Evolutionary conservation across 1,140 invertebrate species (phyloP), one percentile per base, ranked within the genome.

Genomic region (Diuraphis noxia): DNA sequence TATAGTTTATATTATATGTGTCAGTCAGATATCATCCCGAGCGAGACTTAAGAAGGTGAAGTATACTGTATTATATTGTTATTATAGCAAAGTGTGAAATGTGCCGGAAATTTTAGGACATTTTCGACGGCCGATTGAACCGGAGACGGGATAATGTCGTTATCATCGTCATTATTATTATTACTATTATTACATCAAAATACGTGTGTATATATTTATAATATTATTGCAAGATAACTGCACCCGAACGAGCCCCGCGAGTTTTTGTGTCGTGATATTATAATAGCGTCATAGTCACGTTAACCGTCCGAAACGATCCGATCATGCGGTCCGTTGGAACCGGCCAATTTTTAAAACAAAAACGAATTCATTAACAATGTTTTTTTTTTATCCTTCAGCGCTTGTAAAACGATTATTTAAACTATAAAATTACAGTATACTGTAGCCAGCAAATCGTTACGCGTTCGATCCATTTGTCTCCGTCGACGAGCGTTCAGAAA

Each of bases 61-160:
- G 9, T 63, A n/a, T 13, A n/a, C 56, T 30, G 56, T 17, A n/a
- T 72, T 6, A 3, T 72, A 72, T 49, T 56, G n/a, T n/a, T 63
- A n/a, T 21, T 63, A 63, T 13, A n/a, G 21, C 43, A n/a, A n/a
- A n/a, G n/a, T n/a, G 41, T 46, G n/a, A 43, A 85, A 85, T 85
- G 84, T 85, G 30, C 40, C 43, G 43, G 84, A 85, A 49, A 85
- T 41, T 17, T 81, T 81, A 72, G 17, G n/a, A 46, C 8, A 19
- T 46, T 85, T 85, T 85, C 19, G 84, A 85, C 34, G 43, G 84
- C n/a, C 84, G 43, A 46, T 85, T 85, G 84, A 85, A 85, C 84
- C 43, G 13, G n/a, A 41, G 23, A 82, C 77, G 3, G 40, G n/a
- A n/a, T 30, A n/a, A n/a, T 72, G 34, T 17, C n/a, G n/a, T 72